Base-by-base conservation (phyloP, 2,888 invertebrate genomes). In the Heliconius ethilla region DNA sequence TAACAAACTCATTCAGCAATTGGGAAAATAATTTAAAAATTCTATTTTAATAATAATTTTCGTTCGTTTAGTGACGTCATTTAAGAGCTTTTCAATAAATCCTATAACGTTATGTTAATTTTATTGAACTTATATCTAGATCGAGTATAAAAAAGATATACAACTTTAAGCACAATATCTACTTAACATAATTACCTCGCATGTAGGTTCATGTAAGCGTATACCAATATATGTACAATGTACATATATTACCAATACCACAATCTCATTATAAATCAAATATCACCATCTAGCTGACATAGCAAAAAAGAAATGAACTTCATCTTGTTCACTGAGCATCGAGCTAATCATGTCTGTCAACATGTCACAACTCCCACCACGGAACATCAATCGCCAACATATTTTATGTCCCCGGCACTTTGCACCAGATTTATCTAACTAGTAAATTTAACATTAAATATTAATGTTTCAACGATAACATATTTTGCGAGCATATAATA, bases 381-480 rank as follows among this genome's bases (percentile, higher is more conserved):
- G 69, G 70, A 45, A 69, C 75, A 78, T 79, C 78, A 76, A 76
- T 81, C 81, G 76, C 67, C 70, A 76, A 81, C 72, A 78, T 78
- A 78, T 72, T 80, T 79, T 79, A 77, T 79, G 77, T 65, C 72
- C 69, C 70, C 63, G 66, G 62, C 70, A 75, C 77, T 69, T 70
- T 75, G 76, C 55, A 72, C 65, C 77, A 76, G 77, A 79, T 80
- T 80, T 78, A 81, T 75, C 75, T 69, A 75, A 62, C 67, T 75
- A 73, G 66, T 65, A 70, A 72, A 75, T 78, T 66, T 73, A 69
- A 70, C 70, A 70, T 70, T 70, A 70, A 70, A 70, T 70, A 70
- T 70, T 55, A 55, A 70, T 70, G 51, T 70, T 70, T 55, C 7
- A 70, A 29, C 55, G 70, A 70, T 70, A 70, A 70, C 55, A n/a